phyloP scores from a whole-genome alignment of 2,888 invertebrate genomes.

The Venusia cambrica region DNA sequence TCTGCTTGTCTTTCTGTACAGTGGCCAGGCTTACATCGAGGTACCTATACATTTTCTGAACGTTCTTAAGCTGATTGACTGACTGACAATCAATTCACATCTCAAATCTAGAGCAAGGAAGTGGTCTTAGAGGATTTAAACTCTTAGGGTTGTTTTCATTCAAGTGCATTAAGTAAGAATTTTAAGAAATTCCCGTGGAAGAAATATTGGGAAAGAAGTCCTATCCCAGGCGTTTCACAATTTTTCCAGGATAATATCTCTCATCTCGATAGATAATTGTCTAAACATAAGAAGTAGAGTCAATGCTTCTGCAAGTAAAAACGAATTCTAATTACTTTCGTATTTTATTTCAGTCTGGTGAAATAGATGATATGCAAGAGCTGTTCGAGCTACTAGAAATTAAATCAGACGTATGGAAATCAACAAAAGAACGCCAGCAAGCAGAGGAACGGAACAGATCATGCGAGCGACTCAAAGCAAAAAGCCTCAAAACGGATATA shows the following conservation, averaged over 20 bases:
- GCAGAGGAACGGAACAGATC: slow-evolving; percentile 75
- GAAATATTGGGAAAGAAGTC: too few relatives aligned
- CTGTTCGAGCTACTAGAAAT: slow-evolving; percentile 91
- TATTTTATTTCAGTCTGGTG: slow-evolving; percentile 84
- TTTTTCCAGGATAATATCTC: too few relatives aligned
- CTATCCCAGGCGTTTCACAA: too few relatives aligned
- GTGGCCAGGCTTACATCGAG: slow-evolving; percentile 91
- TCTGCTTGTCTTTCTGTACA: slow-evolving; percentile 91
- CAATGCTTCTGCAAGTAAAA: too few relatives aligned
- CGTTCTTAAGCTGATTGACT: neutral
- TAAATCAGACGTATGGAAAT: slow-evolving; percentile 89
- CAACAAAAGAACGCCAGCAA: slow-evolving; percentile 76
- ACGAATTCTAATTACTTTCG: too few relatives aligned
- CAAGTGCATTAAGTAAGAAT: too few relatives aligned
- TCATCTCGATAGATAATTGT: too few relatives aligned
- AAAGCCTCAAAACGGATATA: slow-evolving; percentile 71
- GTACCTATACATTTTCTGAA: slow-evolving; percentile 71
- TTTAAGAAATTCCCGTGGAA: too few relatives aligned
- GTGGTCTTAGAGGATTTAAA: too few relatives aligned
- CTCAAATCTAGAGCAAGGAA: neutral
- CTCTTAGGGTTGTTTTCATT: too few relatives aligned
- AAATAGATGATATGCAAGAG: slow-evolving; percentile 91
- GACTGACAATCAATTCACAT: slow-evolving; percentile 1
- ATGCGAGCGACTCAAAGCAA: slow-evolving; percentile 72
- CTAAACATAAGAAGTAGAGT: too few relatives aligned